Conservation (phyloP, 1,140 invertebrate genomes). For the Nymphalis io region DNA sequence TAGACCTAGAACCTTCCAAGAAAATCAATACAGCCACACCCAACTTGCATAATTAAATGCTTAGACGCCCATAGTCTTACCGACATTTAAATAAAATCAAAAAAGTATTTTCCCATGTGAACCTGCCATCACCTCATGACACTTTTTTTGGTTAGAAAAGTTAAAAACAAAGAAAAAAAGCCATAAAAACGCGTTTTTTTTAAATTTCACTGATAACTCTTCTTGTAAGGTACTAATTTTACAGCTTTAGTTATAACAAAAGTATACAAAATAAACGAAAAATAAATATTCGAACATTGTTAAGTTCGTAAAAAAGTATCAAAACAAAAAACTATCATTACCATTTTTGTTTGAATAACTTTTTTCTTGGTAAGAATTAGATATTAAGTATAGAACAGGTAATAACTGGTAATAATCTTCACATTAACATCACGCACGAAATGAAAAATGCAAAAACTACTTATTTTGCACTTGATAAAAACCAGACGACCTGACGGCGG, state of each 20-base stretch:
- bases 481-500: constrained; percentile 72
- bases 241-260: constrained; percentile 23
- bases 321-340: constrained; percentile 81
- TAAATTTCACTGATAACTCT: constrained; percentile 19
- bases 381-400: constrained; percentile 2
- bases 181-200: constrained; percentile 50
- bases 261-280: constrained; percentile 38
- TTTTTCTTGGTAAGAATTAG: constrained; percentile 35
- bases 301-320: constrained; percentile 78
- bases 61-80: constrained; percentile 40
- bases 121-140: constrained; percentile 66
- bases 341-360: constrained; percentile 68
- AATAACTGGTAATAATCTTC: constrained; percentile 25
- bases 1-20: constrained; percentile 78
- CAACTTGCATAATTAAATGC: constrained; percentile 77
- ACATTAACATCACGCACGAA: constrained; percentile 50
- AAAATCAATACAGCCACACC: constrained; percentile 82
- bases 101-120: constrained; percentile 66
- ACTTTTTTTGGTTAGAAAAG: constrained; percentile 79
- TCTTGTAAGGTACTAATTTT: constrained; percentile 7
- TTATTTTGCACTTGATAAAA: constrained; percentile 63
- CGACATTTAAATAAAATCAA: constrained; percentile 52
- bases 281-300: constrained; percentile 64
- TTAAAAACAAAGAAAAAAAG: constrained; percentile 79
- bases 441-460: constrained; percentile 50